Evolutionary conservation across 2,888 invertebrate species (phyloP), one percentile per base, ranked within the genome.

Genomic region (Cerastis rubricosa): DNA sequence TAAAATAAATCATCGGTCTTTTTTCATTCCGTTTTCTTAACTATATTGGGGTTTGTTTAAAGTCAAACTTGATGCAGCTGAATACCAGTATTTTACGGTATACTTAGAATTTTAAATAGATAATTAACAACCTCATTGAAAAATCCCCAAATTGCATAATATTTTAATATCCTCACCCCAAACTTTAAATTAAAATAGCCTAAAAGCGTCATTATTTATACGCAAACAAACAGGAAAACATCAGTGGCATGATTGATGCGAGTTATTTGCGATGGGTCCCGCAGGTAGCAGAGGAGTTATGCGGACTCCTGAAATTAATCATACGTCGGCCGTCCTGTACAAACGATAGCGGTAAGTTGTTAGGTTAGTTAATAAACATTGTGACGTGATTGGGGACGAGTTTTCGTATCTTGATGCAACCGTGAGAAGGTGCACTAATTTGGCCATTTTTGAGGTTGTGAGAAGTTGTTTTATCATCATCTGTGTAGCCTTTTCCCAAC

Each of bases 231-330:
- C 80, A 80, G 68, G 81, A 72, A 78, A 73, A 75, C 75, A 84
- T 84, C 67, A 72, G 74, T 63, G 59, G 49, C 17, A 70, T 83
- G 83, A 83, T 83, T 83, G 83, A 83, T 83, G 82, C 40, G 85
- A 80, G 69, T 80, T 83, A 84, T 51, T 74, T 74, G 51, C 74
- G 40, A 69, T 75, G 74, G 63, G 80, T 63, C 49, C 70, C 43
- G 61, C 85, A 84, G 85, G 83, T 83, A 75, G 66, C 71, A 14
- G 61, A 6, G 40, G 49, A 84, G 80, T 73, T 73, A 57, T 40
- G 43, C 45, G 67, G 80, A 84, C 49, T 80, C 65, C 69, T 67
- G 69, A 70, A 84, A 83, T 83, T 81, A 83, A 83, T 83, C 85
- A 83, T 47, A 67, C 35, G 40, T 75, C n/a, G n/a, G 85, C 72